Conservation (phyloP, 2,797 vertebrate species). For the Poecilia wingei region DNA sequence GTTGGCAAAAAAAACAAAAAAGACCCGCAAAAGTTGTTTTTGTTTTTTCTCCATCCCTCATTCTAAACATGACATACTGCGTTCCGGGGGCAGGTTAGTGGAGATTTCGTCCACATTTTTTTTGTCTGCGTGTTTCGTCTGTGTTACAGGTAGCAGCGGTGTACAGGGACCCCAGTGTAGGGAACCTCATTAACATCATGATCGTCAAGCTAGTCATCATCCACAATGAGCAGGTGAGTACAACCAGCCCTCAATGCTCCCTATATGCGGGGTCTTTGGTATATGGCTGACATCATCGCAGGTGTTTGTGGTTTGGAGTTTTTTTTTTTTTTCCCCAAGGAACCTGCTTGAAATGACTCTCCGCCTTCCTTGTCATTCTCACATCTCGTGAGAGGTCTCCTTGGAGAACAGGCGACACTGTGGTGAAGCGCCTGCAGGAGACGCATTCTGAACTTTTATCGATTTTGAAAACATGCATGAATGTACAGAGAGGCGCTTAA, state of each 20-base stretch:
- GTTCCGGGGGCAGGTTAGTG: constrained; percentile 42
- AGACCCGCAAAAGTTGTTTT: background rate
- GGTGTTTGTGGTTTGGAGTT: constrained; percentile 55
- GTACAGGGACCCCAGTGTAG: constrained; percentile 94
- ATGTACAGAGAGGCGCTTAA: background rate
- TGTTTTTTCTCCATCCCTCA: background rate
- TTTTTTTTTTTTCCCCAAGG: constrained; percentile 2
- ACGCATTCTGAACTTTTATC: background rate
- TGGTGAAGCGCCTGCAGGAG: constrained; percentile 53
- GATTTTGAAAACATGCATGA: background rate
- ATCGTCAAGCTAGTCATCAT: constrained; percentile 93
- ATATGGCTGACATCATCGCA: constrained; percentile 58
- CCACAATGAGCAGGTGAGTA: constrained; percentile 93
- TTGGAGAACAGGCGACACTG: constrained; percentile 45
- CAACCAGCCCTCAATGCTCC: constrained; percentile 21
- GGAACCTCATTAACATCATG: constrained; percentile 96
- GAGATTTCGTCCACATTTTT: constrained; percentile 68
- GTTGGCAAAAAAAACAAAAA: background rate
- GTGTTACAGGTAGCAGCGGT: constrained; percentile 92
- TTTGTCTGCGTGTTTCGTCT: constrained; percentile 73
- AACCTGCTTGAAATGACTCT: constrained; percentile 58
- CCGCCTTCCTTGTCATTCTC: constrained; percentile 63
- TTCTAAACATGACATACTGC: constrained; percentile 1
- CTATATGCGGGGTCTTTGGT: constrained; percentile 27
- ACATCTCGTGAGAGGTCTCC: constrained; percentile 49